Base-by-base conservation (phyloP, 2,113 vertebrate genomes). In the Eurypyga helias region DNA sequence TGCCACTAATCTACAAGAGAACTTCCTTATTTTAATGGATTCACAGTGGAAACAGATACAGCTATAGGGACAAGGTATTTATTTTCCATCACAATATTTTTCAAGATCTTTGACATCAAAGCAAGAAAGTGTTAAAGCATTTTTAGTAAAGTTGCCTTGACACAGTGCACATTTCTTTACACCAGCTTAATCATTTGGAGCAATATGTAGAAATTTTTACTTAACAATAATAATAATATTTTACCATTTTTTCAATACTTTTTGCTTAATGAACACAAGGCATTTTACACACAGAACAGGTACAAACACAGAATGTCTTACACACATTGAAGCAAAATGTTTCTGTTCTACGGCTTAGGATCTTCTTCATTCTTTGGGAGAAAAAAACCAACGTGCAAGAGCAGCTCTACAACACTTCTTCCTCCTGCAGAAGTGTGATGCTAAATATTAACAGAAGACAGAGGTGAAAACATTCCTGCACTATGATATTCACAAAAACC, bases 71-170 rank as follows among this genome's bases (percentile, higher is more conserved):
- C 15, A 89, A 54, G 79, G 26, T 73, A 91, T 91, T 91, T 87
- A 65, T 95, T 97, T 97, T 94, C 43, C 80, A 75, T 86, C 84
- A 76, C 43, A 93, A 92, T 90, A 94, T 86, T 88, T 96, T 94
- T 88, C 75, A 95, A 75, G 38, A 8, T 66, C 64, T 86, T 45
- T 70, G 72, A 82, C 77, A 54, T 70, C 41, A 96, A 81, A 85
- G 57, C 7, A 55, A 88, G 17, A 62, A 90, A 82, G 38, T 51
- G 61, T 91, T 83, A 86, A 87, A 72, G 62, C 7, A 77, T 61
- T 93, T 87, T 92, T 89, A 34, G 34, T 93, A 70, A 48, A 82
- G 29, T 87, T 91, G 45, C 61, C 48, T 78, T 29, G 3, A 75
- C 72, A 75, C 13, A 49, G 49, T 57, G 64, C 49, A 84, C 75